A percentile compares a stretch with the other conserved stretches of the same genome.
Conservation (phyloP, 1,140 invertebrate genomes). For the Aplysia californica region DNA sequence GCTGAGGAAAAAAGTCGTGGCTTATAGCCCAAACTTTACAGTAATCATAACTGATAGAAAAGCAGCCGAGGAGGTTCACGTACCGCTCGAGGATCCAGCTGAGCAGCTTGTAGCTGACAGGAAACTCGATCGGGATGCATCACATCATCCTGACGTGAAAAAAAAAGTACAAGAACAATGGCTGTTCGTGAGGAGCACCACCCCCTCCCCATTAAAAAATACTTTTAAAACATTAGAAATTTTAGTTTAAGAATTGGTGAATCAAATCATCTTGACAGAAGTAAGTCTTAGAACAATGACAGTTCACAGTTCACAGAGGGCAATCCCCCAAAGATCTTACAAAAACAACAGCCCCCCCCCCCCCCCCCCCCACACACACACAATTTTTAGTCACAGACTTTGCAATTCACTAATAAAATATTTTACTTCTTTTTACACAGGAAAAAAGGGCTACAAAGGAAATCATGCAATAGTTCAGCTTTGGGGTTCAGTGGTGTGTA, state of each 20-base stretch:
- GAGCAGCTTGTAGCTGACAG: constrained; percentile 72
- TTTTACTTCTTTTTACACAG: no score
- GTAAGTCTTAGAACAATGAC: neutral
- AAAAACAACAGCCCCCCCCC: neutral
- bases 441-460: no score
- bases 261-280: neutral
- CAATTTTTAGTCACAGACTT: no score
- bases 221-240: neutral
- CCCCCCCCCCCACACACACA: no score
- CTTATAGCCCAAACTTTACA: no score
- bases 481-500: no score
- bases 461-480: no score
- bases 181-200: neutral
- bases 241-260: neutral
- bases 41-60: no score
- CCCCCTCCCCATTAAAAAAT: constrained; percentile 8
- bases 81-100: constrained; percentile 67
- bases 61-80: constrained; percentile 15
- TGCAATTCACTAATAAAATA: no score
- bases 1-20: no score
- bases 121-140: constrained; percentile 75
- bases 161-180: neutral
- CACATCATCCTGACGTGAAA: constrained; percentile 64
- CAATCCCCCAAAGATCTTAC: neutral
- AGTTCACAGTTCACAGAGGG: neutral